Evolutionary conservation across 1,140 invertebrate genomes (phyloP).

Genomic region (Drepana arcuata): DNA sequence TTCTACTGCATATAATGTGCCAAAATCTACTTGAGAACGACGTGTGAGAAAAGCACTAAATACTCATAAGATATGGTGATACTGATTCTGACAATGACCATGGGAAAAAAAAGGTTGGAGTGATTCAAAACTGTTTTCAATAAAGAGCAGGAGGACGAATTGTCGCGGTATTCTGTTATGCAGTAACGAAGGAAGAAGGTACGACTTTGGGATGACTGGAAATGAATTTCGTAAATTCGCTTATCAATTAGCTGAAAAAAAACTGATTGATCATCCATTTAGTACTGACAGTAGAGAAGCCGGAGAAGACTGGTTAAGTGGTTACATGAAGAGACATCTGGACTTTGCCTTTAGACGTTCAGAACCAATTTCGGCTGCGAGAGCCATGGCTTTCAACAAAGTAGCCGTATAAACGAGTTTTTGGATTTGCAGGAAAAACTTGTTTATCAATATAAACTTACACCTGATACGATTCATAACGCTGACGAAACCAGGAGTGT

Average conservation of each 20-base stretch:
- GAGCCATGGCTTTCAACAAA: constrained; percentile 36
- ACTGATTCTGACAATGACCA: constrained; percentile 8
- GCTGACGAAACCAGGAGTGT: constrained; percentile 42
- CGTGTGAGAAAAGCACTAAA: constrained; percentile 14
- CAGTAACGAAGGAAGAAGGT: constrained; percentile 4
- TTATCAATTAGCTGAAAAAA: constrained; percentile 5
- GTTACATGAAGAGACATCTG: constrained; percentile 36
- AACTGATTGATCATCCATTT: constrained; percentile 11
- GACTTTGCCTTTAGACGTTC: constrained; percentile 22
- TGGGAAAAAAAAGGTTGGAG: constrained; percentile 8
- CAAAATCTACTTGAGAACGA: constrained; percentile 16
- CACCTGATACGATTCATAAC: constrained; percentile 35
- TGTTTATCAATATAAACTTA: constrained; percentile 14
- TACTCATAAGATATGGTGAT: constrained; percentile 2
- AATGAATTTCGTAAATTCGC: constrained; percentile 9
- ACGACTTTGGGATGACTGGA: constrained; percentile 6
- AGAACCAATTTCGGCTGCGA: constrained; percentile 26
- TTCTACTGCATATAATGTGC: constrained; percentile 14
- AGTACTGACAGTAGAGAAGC: constrained; percentile 12
- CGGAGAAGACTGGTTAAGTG: constrained; percentile 22
- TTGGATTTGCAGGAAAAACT: constrained; percentile 10
- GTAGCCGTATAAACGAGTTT: constrained; percentile 19
- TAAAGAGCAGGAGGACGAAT: constrained; percentile 5
- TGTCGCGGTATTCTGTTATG: too few relatives aligned
- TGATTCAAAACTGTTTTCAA: too few relatives aligned